Conservation (phyloP, 2,888 invertebrate genomes). For the Resseliella maxima region DNA sequence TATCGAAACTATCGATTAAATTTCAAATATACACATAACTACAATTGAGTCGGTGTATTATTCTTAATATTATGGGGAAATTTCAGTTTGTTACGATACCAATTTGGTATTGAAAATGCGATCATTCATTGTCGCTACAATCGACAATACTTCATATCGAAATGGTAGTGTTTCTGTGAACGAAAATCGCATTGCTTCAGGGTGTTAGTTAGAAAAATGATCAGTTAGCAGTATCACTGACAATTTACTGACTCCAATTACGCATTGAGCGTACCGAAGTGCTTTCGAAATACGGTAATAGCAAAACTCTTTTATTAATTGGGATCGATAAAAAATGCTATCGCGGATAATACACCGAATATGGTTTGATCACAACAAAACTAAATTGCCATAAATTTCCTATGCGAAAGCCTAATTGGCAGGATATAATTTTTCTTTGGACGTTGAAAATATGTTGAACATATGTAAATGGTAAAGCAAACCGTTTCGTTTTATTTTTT, state of each 20-base stretch:
- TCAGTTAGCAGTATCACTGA: conserved; percentile 4
- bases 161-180: neutral
- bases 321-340: conserved; percentile 27
- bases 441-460: conserved; percentile 12
- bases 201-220: conserved; percentile 53
- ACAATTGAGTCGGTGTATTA: neutral
- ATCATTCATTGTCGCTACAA: conserved; percentile 4
- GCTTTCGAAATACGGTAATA: too few species aligned
- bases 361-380: neutral
- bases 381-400: neutral
- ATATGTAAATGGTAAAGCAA: neutral
- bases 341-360: neutral
- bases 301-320: conserved; percentile 28
- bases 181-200: conserved; percentile 14
- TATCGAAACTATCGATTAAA: neutral
- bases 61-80: too few species aligned
- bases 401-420: conserved; percentile 21
- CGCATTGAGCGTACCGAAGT: neutral
- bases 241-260: conserved; percentile 18
- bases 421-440: conserved; percentile 19
- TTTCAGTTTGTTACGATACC: too few species aligned
- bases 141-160: too few species aligned
- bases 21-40: neutral
- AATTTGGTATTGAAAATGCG: neutral
- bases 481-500: neutral